A percentile compares a stretch with the other conserved stretches of the same genome.
Evolutionary conservation across 2,797 vertebrate genomes (phyloP).

Genomic region (Rhinella marina): DNA sequence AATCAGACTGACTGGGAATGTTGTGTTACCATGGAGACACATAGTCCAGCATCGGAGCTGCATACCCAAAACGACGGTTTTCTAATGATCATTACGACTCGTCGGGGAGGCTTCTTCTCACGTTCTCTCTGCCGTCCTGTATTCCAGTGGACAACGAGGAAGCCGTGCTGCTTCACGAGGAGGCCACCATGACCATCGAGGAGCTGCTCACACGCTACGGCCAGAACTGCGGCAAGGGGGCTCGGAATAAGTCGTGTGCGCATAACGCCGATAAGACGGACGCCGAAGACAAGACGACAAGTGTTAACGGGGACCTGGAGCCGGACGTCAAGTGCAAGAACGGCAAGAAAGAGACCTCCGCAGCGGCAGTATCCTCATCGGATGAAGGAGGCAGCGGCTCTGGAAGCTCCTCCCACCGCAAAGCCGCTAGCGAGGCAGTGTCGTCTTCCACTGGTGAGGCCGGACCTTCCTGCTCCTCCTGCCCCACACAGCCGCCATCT

Average conservation of each 20-base stretch:
- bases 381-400: conserved; percentile 69
- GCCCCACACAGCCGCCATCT: conserved; percentile 79
- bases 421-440: conserved; percentile 76
- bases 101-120: background rate
- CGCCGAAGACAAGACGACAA: conserved; percentile 74
- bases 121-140: conserved; percentile 37
- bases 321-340: conserved; percentile 79
- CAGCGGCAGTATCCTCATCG: conserved; percentile 72
- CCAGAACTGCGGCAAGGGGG: conserved; percentile 88
- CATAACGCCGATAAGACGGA: conserved; percentile 72
- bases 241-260: conserved; percentile 73
- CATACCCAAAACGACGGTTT: background rate
- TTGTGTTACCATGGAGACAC: background rate
- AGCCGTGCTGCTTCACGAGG: conserved; percentile 93
- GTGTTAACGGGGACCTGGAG: conserved; percentile 83
- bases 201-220: conserved; percentile 95
- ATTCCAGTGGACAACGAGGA: conserved; percentile 94
- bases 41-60: background rate
- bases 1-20: too few relatives aligned
- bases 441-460: conserved; percentile 84
- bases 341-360: conserved; percentile 75
- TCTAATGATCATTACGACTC: background rate
- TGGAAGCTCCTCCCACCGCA: conserved; percentile 71
- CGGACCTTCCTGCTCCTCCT: conserved; percentile 95
- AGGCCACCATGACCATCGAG: conserved; percentile 98